phyloP scores from a whole-genome alignment of 2,797 vertebrate genomes.

The Vultur gryphus region DNA sequence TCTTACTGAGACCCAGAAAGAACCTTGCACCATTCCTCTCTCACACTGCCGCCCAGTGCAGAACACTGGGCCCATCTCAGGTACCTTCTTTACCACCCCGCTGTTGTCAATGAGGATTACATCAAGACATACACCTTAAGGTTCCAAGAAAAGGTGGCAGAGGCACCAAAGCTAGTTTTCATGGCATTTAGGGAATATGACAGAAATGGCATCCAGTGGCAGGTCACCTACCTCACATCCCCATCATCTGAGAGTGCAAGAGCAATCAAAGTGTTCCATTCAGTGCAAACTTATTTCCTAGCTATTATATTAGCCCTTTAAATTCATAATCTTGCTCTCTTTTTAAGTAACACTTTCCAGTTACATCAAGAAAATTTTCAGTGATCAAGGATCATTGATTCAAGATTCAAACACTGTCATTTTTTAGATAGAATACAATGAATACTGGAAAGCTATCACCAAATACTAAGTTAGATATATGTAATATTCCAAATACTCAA shows the following conservation, averaged over 20 bases:
- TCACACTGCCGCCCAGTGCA: accelerated
- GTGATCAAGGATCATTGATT: not conserved
- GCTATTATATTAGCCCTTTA: not conserved
- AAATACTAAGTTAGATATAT: not conserved
- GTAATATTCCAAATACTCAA: not conserved
- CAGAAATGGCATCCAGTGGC: not conserved
- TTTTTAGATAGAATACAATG: not conserved
- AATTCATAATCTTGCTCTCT: not conserved
- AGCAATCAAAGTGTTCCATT: not conserved
- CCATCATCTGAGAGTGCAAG: not conserved
- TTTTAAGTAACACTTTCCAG: not conserved
- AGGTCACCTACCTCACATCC: not conserved
- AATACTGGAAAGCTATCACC: not conserved
- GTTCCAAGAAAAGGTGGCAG: not conserved
- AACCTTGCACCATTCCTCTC: not conserved
- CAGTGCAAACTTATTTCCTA: not conserved
- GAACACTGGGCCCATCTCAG: not conserved
- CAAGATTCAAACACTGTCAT: not conserved
- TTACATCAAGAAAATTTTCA: not conserved
- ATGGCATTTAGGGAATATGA: not conserved
- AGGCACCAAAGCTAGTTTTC: not conserved
- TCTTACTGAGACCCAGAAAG: not conserved
- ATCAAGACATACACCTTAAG: accelerated
- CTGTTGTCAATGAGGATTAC: not conserved
- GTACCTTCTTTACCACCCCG: not conserved